phyloP scores from a whole-genome alignment of 2,797 vertebrate genomes.

The Onychomys torridus region DNA sequence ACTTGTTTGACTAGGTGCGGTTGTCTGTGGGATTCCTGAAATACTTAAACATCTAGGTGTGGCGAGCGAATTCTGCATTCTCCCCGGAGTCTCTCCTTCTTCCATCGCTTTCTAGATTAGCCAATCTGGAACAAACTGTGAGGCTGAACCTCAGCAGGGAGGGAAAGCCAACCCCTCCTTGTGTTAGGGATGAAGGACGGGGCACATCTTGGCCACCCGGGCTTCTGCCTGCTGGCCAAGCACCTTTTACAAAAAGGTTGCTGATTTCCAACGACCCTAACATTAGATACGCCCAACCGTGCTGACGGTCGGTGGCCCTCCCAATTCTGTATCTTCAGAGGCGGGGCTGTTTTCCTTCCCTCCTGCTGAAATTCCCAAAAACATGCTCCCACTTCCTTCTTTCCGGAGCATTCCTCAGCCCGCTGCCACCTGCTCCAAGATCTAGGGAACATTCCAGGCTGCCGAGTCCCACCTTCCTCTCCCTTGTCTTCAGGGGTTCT shows the following conservation, averaged over 20 bases:
- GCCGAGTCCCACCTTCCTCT: neutral
- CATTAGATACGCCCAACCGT: neutral
- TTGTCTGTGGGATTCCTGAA: neutral
- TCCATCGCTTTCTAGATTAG: neutral
- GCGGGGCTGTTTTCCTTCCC: neutral
- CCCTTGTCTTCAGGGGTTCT: neutral
- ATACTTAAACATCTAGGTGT: neutral
- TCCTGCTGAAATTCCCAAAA: neutral
- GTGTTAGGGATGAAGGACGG: neutral
- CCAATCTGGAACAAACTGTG: neutral
- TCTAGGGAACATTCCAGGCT: neutral
- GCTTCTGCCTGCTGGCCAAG: neutral
- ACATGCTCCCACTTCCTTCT: neutral
- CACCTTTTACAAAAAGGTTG: neutral
- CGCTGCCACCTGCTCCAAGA: slow-evolving; percentile 42
- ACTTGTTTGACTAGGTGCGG: neutral
- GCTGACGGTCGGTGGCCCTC: neutral
- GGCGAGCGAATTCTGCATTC: neutral
- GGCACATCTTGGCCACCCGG: neutral
- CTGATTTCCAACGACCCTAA: neutral
- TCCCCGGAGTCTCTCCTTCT: neutral
- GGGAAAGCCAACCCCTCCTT: too few relatives aligned
- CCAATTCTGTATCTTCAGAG: neutral
- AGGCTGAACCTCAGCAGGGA: neutral
- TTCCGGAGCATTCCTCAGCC: slow-evolving; percentile 35